Percentiles rank a stretch among this genome's conserved stretches.
Evolutionary conservation across 2,888 invertebrate genomes (phyloP).

Genomic region (Ceraclea dissimilis): DNA sequence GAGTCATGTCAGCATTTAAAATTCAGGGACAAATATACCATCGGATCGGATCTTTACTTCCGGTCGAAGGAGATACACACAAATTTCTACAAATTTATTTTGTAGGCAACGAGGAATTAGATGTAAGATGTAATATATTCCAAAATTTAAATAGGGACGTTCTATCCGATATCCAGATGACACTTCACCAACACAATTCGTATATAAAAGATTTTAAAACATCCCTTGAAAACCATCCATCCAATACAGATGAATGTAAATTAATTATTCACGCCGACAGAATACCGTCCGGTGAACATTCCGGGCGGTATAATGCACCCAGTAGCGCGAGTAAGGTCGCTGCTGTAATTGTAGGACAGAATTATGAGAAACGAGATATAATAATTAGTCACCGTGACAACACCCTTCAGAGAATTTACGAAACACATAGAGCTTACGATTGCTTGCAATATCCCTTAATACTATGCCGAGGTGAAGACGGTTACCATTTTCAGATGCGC

Average conservation of each 20-base stretch:
- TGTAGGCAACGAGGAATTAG: neutral
- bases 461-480: conserved; percentile 3
- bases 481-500: neutral
- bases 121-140: neutral
- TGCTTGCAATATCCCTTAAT: neutral
- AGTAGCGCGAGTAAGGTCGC: neutral
- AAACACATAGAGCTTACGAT: conserved; percentile 1
- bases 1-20: neutral
- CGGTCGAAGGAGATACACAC: conserved; percentile 2
- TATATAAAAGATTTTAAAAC: neutral
- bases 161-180: neutral
- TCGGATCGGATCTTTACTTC: neutral
- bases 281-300: neutral
- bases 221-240: neutral
- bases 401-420: neutral
- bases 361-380: neutral
- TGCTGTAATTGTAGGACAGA: neutral
- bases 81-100: conserved; percentile 3
- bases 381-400: neutral
- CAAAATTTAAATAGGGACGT: conserved; percentile 1
- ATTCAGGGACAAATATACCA: conserved; percentile 2
- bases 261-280: neutral
- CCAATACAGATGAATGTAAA: neutral
- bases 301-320: neutral
- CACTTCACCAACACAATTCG: neutral